Percentiles rank a stretch among this genome's conserved stretches.
phyloP scores from a whole-genome alignment of 2,888 invertebrate genomes.

The Muschampia plurimacula region DNA sequence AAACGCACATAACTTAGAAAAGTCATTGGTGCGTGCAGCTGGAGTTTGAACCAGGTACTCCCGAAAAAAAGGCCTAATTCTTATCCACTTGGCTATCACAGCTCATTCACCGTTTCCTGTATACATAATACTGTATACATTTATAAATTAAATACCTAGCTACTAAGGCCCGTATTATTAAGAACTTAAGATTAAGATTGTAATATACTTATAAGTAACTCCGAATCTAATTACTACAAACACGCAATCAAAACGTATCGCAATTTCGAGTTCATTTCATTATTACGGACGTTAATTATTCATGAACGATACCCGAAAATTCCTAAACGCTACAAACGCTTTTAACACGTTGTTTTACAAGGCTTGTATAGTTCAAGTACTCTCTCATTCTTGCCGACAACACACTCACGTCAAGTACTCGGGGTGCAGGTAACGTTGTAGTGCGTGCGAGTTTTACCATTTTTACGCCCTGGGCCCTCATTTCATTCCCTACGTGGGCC shows the following conservation, averaged over 20 bases:
- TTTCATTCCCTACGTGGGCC: constrained; percentile 33
- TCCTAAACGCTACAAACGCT: not conserved
- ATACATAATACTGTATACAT: too few species aligned
- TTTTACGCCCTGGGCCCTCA: constrained; percentile 19
- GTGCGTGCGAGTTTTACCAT: not conserved
- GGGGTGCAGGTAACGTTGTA: not conserved
- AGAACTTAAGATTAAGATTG: too few species aligned
- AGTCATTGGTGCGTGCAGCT: too few species aligned
- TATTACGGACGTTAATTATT: not conserved
- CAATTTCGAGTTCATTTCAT: not conserved
- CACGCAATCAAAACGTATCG: not conserved
- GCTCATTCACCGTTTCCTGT: too few species aligned
- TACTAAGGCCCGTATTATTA: too few species aligned
- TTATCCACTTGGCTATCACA: too few species aligned
- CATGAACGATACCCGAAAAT: not conserved
- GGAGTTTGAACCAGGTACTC: too few species aligned
- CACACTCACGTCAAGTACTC: constrained; percentile 5
- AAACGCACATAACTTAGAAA: too few species aligned
- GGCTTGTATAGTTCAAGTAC: not conserved
- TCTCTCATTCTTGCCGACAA: constrained; percentile 1
- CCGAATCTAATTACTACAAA: too few species aligned
- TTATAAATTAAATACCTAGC: too few species aligned
- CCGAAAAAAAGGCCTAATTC: too few species aligned
- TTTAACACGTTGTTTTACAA: not conserved
- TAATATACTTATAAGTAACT: too few species aligned